Evolutionary conservation across 2,797 vertebrate genomes (phyloP).

Genomic region (Sorex maritimensis): DNA sequence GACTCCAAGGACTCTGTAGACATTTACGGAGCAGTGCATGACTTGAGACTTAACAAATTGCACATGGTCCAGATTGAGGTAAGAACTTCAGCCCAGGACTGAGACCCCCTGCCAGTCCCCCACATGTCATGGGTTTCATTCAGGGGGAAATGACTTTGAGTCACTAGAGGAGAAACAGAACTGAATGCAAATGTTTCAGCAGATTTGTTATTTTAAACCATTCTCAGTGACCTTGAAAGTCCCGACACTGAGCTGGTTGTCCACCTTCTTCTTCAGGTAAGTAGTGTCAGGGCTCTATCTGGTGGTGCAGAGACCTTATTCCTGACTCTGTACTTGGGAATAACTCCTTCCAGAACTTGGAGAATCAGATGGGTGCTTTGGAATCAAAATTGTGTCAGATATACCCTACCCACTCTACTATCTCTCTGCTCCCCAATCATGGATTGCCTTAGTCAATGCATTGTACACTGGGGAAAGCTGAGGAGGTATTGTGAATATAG

Average conservation of each 20-base stretch:
- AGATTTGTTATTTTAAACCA: conserved; percentile 43
- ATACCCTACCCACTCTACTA: too few relatives aligned
- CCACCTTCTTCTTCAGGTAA: not conserved
- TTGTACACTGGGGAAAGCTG: not conserved
- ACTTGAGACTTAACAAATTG: conserved; percentile 96
- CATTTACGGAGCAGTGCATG: conserved; percentile 95
- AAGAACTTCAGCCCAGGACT: conserved; percentile 49
- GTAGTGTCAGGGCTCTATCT: too few relatives aligned
- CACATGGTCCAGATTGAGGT: conserved; percentile 99
- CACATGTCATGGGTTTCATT: not conserved
- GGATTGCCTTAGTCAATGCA: not conserved
- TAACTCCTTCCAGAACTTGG: too few relatives aligned
- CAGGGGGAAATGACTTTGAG: not conserved
- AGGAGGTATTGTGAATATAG: not conserved
- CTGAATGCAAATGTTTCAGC: not conserved
- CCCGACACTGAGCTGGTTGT: not conserved
- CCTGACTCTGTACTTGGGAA: too few relatives aligned
- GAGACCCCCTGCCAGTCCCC: too few relatives aligned
- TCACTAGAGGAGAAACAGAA: conserved; percentile 14
- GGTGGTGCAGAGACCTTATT: too few relatives aligned
- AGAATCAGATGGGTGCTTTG: too few relatives aligned
- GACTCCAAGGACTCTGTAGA: conserved; percentile 95
- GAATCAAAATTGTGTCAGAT: too few relatives aligned
- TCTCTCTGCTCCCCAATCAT: too few relatives aligned
- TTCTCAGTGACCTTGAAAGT: conserved; percentile 32